Base-by-base conservation (phyloP, 64 coral and sea anemone genomes). In the Anthopleura sola region DNA sequence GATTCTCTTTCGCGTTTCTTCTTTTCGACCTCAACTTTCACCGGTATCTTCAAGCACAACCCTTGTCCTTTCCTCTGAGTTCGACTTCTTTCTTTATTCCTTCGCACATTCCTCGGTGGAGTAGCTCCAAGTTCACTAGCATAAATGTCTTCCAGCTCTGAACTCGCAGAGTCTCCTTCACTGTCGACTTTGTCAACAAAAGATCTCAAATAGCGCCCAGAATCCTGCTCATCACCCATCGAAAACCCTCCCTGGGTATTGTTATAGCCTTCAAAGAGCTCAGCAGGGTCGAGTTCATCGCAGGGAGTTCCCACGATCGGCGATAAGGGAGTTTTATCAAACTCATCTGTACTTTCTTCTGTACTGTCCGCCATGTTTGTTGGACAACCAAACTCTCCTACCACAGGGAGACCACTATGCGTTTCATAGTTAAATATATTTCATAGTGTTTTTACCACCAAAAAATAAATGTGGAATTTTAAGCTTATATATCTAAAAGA, bases 41-140 rank as follows among this genome's bases (percentile, higher is more conserved):
- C 54, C 75, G 84, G 90, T n/a, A 83, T 83, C 80, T 90, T 92
- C 14, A 86, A 34, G 46, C 89, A 87, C 64, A 64, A 33, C 0
- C 60, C 83, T 84, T 83, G 79, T 3, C 62, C 80, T 68, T 90
- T 86, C 86, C 91, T 90, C 51, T 82, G 84, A 37, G 80, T 92
- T 90, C 85, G 89, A 23, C 76, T 85, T 17, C 66, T 92, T 69
- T 96, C 94, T 68, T 92, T 96, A 37, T 78, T 66, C 36, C 94
- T 83, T 89, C 90, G 90, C 12, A 86, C 55, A 84, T 96, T 89
- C 86, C 94, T 83, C 55, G 94, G 94, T 44, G 94, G 94, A 89
- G 94, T 96, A 12, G 84, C 68, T 14, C 94, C 94, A 36, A 90
- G 82, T 49, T 84, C 81, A 56, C 82, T 62, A 50, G 87, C 29